Conservation (phyloP, 2,113 vertebrate genomes). For the Ammodytes marinus region DNA sequence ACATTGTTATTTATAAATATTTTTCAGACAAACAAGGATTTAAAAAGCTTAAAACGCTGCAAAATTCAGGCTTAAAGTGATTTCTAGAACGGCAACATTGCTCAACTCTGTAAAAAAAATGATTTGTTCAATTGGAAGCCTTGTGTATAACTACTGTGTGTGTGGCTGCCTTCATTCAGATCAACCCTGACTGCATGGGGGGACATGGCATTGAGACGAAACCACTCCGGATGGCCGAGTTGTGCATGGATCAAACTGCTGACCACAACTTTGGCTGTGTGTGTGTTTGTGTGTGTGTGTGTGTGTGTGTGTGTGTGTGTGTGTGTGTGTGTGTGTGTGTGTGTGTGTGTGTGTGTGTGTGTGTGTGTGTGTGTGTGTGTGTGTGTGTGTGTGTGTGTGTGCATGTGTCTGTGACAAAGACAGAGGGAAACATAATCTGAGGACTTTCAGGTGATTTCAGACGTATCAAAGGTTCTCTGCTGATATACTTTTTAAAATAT, state of each 20-base stretch:
- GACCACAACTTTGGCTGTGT: slow-evolving; percentile 66
- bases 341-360: slow-evolving; percentile 17
- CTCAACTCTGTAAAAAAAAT: slow-evolving; percentile 12
- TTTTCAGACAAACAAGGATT: too few species aligned
- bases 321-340: slow-evolving; percentile 10
- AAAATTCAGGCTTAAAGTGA: not conserved
- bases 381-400: slow-evolving; percentile 18
- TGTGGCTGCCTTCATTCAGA: slow-evolving; percentile 46
- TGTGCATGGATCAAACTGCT: slow-evolving; percentile 51
- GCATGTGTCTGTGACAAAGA: not conserved
- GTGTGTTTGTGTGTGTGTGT: slow-evolving; percentile 27
- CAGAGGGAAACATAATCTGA: slow-evolving; percentile 24
- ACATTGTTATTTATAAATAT: too few species aligned
- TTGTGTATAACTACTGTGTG: slow-evolving; percentile 1
- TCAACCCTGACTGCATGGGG: slow-evolving; percentile 52
- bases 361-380: slow-evolving; percentile 12
- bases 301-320: slow-evolving; percentile 9
- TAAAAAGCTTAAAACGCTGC: not conserved
- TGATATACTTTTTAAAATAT: slow-evolving; percentile 23
- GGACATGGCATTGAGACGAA: slow-evolving; percentile 44
- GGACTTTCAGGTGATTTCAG: not conserved
- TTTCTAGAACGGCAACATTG: not conserved
- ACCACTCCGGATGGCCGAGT: slow-evolving; percentile 67
- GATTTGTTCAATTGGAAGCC: slow-evolving; percentile 28
- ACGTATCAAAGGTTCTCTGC: slow-evolving; percentile 21